Percentiles rank a stretch among this genome's conserved stretches.
Conservation (phyloP, 2,888 invertebrate species). For the Acanthoscelides obtectus region DNA sequence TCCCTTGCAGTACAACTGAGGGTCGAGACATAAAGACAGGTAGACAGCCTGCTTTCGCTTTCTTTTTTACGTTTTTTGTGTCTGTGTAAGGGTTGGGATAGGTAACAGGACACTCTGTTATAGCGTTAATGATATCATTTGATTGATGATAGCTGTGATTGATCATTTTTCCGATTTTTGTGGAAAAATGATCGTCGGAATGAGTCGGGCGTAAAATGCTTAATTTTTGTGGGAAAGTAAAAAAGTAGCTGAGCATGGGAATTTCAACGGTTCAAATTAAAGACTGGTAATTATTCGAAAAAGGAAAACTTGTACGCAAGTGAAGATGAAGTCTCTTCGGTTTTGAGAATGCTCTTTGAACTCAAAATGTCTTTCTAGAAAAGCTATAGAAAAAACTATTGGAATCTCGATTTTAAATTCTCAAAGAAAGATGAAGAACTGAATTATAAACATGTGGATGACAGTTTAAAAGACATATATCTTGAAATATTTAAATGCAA, state of each 20-base stretch:
- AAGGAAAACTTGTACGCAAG: too few relatives aligned
- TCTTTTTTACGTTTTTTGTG: conserved; percentile 17
- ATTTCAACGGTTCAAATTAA: conserved; percentile 17
- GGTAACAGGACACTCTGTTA: conserved; percentile 28
- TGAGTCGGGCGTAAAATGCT: conserved; percentile 30
- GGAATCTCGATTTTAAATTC: too few relatives aligned
- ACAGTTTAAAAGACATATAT: too few relatives aligned
- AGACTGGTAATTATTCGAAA: too few relatives aligned
- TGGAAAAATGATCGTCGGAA: conserved; percentile 25
- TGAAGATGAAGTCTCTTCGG: too few relatives aligned
- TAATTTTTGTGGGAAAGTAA: conserved; percentile 31
- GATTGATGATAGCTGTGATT: conserved; percentile 37
- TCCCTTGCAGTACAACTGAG: background rate
- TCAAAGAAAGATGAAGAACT: too few relatives aligned
- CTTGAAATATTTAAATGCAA: too few relatives aligned
- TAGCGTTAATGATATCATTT: conserved; percentile 34
- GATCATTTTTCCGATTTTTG: conserved; percentile 35
- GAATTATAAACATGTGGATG: too few relatives aligned
- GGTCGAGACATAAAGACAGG: conserved; percentile 6
- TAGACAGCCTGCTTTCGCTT: conserved; percentile 13
- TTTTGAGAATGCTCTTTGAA: too few relatives aligned
- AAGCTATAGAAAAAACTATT: too few relatives aligned
- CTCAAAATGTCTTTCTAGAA: too few relatives aligned
- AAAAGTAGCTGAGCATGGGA: conserved; percentile 14
- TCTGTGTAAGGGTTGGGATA: conserved; percentile 21